Conservation (phyloP, 2,888 invertebrate species). For the Drosophila mimica region DNA sequence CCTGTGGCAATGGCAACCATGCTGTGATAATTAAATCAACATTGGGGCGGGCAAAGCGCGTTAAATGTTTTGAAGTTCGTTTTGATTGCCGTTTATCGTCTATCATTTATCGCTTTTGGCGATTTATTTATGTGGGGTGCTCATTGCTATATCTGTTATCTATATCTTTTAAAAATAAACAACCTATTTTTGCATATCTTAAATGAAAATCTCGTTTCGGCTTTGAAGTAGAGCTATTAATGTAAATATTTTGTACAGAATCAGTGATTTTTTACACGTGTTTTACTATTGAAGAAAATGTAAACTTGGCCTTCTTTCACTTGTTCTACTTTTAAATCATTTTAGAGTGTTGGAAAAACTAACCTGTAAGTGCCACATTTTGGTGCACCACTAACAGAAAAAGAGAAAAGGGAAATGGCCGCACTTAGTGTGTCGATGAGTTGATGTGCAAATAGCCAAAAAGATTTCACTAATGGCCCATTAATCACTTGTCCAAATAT, state of each 20-base stretch:
- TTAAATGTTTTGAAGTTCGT: constrained; percentile 71
- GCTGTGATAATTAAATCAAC: constrained; percentile 80
- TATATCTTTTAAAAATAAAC: constrained; percentile 13
- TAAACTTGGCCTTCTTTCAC: background rate
- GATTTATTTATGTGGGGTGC: background rate
- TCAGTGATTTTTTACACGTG: background rate
- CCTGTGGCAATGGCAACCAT: constrained; percentile 61
- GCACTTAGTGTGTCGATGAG: constrained; percentile 8
- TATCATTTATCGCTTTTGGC: constrained; percentile 36
- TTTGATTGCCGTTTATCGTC: constrained; percentile 66
- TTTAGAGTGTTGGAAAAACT: background rate
- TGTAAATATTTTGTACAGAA: background rate
- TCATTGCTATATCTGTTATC: background rate
- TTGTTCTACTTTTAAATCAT: background rate
- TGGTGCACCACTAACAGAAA: background rate
- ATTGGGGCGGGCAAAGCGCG: constrained; percentile 55
- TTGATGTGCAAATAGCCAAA: constrained; percentile 44
- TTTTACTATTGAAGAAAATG: background rate
- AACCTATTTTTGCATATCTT: constrained; percentile 65
- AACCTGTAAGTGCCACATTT: background rate
- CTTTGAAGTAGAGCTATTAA: constrained; percentile 20
- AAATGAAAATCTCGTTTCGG: constrained; percentile 56
- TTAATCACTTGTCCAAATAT: constrained; percentile 72
- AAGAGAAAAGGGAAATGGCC: constrained; percentile 15
- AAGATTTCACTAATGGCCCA: constrained; percentile 66